Percentiles rank a stretch among this genome's conserved stretches.
Conservation (phyloP, 2,888 invertebrate genomes). For the Caenorhabditis uteleia region DNA sequence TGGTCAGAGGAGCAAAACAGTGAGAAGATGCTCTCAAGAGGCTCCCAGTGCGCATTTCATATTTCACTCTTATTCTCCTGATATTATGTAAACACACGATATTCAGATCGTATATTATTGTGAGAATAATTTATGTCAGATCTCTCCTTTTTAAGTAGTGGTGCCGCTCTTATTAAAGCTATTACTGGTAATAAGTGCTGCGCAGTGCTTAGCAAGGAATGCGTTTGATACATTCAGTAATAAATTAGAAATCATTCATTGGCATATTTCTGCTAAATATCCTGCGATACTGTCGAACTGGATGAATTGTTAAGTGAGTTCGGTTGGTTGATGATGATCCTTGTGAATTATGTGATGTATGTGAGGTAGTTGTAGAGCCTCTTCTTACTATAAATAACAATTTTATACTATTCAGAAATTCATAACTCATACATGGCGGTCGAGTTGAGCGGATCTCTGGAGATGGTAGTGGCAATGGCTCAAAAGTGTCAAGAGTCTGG, state of each 20-base stretch:
- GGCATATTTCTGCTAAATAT: constrained; percentile 39
- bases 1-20: constrained; percentile 34
- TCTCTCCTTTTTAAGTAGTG: constrained; percentile 39
- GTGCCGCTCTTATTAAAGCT: constrained; percentile 37
- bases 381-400: constrained; percentile 29
- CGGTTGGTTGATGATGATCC: constrained; percentile 28
- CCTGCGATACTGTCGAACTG: constrained; percentile 12
- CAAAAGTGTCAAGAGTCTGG: constrained; percentile 25
- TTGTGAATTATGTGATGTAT: constrained; percentile 27
- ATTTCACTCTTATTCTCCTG: too few relatives aligned
- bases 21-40: constrained; percentile 31
- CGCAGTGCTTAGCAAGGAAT: constrained; percentile 35
- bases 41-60: constrained; percentile 24
- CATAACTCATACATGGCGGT: constrained; percentile 19
- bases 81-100: constrained; percentile 32
- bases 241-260: constrained; percentile 44
- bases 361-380: constrained; percentile 36
- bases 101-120: too few relatives aligned
- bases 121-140: too few relatives aligned
- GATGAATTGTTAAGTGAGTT: constrained; percentile 13
- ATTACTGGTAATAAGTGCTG: constrained; percentile 25
- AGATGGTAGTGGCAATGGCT: constrained; percentile 7
- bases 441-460: neutral
- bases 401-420: neutral
- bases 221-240: constrained; percentile 4